Conservation (phyloP, 1,140 invertebrate genomes). For the Babylonia areolata region DNA sequence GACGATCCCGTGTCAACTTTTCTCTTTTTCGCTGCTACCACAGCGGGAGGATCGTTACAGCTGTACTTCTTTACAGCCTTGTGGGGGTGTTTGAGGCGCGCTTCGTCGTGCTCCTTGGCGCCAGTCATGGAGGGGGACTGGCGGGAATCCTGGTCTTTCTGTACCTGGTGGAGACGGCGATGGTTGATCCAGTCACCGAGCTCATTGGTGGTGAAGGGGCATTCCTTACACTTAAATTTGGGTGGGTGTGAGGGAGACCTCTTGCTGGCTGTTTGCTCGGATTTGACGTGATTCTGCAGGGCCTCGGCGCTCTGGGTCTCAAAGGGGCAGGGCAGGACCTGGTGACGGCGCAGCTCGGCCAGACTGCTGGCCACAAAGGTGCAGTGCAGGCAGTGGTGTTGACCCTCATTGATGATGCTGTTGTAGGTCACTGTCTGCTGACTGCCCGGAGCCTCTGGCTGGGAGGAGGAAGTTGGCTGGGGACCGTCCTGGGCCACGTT, state of each 20-base stretch:
- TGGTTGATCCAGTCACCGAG: slow-evolving; percentile 70
- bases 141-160: slow-evolving; percentile 6
- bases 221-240: slow-evolving; percentile 68
- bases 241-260: slow-evolving; percentile 45
- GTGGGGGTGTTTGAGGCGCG: slow-evolving; percentile 62
- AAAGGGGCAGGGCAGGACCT: too few species aligned
- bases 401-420: slow-evolving; percentile 62
- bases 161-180: slow-evolving; percentile 56
- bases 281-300: slow-evolving; percentile 54
- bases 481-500: not conserved
- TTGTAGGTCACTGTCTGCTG: slow-evolving; percentile 48
- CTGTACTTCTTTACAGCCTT: slow-evolving; percentile 66
- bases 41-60: slow-evolving; percentile 42
- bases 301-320: too few species aligned
- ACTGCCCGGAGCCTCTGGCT: not conserved
- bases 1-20: slow-evolving; percentile 1
- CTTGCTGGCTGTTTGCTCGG: slow-evolving; percentile 12
- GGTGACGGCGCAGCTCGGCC: slow-evolving; percentile 73
- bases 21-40: not conserved
- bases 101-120: slow-evolving; percentile 40
- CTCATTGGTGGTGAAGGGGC: slow-evolving; percentile 63
- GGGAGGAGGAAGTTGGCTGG: slow-evolving; percentile 9
- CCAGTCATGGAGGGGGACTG: slow-evolving; percentile 33
- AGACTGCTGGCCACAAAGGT: slow-evolving; percentile 72
- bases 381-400: slow-evolving; percentile 72